phyloP scores from a whole-genome alignment of 2,888 invertebrate genomes.

The Elmis aenea region DNA sequence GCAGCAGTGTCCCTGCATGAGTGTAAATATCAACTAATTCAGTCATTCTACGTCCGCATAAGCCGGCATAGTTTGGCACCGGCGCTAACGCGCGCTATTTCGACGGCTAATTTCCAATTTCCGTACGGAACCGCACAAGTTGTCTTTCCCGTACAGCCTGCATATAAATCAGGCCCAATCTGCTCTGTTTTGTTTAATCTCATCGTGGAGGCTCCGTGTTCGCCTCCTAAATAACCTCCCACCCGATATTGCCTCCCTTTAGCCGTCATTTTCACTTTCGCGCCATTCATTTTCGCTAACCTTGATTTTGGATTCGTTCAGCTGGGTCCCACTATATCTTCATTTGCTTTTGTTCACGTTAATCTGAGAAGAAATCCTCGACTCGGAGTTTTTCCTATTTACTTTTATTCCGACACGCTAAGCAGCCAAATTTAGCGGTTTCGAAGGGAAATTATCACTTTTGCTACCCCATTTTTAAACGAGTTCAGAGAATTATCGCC shows the following conservation, averaged over 20 bases:
- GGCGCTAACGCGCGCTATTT: constrained; percentile 20
- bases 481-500: no score
- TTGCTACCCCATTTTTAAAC: no score
- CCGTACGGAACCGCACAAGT: constrained; percentile 27
- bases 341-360: constrained; percentile 13
- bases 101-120: constrained; percentile 27
- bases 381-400: no score
- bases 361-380: constrained; percentile 6
- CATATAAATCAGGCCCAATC: constrained; percentile 32
- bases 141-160: constrained; percentile 21
- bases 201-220: constrained; percentile 25
- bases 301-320: constrained; percentile 14
- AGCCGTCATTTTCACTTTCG: constrained; percentile 27
- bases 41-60: constrained; percentile 13
- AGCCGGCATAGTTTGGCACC: constrained; percentile 17
- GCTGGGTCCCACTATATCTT: constrained; percentile 13
- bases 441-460: no score
- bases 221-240: constrained; percentile 28
- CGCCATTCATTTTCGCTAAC: constrained; percentile 20
- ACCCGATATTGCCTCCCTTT: constrained; percentile 22
- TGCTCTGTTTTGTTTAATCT: constrained; percentile 31
- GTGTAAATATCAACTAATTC: constrained; percentile 17
- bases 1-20: constrained; percentile 10
- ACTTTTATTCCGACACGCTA: no score
- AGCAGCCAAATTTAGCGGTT: no score